Evolutionary conservation across 2,797 vertebrate species (phyloP).

Genomic region (Picus viridis): DNA sequence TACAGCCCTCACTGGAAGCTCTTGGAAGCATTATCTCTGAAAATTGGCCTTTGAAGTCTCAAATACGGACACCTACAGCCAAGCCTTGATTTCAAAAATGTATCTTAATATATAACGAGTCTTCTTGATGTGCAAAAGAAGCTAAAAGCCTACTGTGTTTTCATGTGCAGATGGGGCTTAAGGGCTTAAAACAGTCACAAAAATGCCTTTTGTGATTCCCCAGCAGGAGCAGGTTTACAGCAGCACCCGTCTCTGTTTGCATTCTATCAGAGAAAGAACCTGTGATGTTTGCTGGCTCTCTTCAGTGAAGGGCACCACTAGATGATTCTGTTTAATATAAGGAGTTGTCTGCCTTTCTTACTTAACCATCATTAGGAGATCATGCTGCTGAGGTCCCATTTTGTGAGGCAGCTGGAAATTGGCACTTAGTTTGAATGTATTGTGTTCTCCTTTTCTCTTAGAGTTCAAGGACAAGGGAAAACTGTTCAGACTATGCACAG

Average conservation of each 20-base stretch:
- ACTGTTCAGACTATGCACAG: neutral
- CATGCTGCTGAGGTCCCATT: slow-evolving; percentile 31
- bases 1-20: neutral
- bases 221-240: neutral
- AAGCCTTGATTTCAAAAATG: neutral
- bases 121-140: neutral
- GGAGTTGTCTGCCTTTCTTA: slow-evolving; percentile 29
- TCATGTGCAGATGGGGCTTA: neutral
- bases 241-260: neutral
- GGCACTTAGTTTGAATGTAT: slow-evolving; percentile 33
- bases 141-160: neutral
- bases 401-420: slow-evolving; percentile 51
- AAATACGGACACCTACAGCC: neutral
- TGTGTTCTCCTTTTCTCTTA: slow-evolving; percentile 27
- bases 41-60: neutral
- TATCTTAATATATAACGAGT: neutral
- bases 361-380: slow-evolving; percentile 38
- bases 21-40: neutral
- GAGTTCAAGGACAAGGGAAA: slow-evolving; percentile 52
- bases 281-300: neutral
- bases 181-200: neutral
- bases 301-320: neutral
- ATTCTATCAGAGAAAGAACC: neutral
- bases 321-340: slow-evolving; percentile 1
- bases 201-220: neutral